phyloP scores from a whole-genome alignment of 2,113 vertebrate genomes.

The Scomber japonicus region DNA sequence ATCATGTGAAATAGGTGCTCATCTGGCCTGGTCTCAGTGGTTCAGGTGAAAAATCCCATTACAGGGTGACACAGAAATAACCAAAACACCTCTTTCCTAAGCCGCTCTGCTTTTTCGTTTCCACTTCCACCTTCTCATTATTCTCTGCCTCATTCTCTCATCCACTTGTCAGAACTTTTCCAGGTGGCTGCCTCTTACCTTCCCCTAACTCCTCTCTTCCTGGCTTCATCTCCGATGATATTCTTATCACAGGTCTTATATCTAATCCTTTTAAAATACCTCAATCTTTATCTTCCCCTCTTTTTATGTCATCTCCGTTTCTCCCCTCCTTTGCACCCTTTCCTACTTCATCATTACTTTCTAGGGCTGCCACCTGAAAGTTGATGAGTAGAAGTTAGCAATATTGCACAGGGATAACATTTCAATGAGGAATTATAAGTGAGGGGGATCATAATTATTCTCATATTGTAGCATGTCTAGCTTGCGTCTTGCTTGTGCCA shows the following conservation, averaged over 20 bases:
- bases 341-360: slow-evolving; percentile 29
- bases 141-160: slow-evolving; percentile 53
- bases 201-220: slow-evolving; percentile 28
- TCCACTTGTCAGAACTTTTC: slow-evolving; percentile 70
- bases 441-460: no score
- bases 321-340: slow-evolving; percentile 13
- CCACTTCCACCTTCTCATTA: slow-evolving; percentile 64
- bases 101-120: slow-evolving; percentile 41
- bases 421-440: no score
- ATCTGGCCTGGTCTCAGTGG: slow-evolving; percentile 64
- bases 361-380: no score
- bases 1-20: slow-evolving; percentile 74
- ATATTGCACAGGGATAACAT: no score
- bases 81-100: slow-evolving; percentile 57
- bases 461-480: no score
- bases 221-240: slow-evolving; percentile 46
- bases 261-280: slow-evolving; percentile 55
- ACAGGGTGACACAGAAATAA: slow-evolving; percentile 68
- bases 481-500: no score
- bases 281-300: slow-evolving; percentile 20
- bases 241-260: slow-evolving; percentile 58
- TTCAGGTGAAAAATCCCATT: slow-evolving; percentile 72
- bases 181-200: slow-evolving; percentile 63
- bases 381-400: no score
- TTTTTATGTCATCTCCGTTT: not conserved